Conservation (phyloP, 2,113 vertebrate species). For the Pholis gunnellus region DNA sequence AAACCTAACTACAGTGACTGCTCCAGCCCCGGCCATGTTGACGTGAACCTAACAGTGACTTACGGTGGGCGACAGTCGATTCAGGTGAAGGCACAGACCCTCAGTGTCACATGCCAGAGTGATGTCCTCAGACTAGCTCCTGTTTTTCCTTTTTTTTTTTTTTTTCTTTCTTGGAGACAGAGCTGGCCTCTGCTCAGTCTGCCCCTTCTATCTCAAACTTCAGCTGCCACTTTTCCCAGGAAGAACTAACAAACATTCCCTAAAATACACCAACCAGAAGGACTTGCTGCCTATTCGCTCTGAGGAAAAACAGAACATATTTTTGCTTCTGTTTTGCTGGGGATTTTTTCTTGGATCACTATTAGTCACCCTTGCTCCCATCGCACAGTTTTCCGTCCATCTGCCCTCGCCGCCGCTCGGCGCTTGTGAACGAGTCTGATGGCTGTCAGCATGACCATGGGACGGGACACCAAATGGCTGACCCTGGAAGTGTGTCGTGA, state of each 20-base stretch:
- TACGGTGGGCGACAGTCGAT: slow-evolving; percentile 29
- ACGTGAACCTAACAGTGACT: slow-evolving; percentile 60
- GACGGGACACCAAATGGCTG: slow-evolving; percentile 99
- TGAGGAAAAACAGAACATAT: slow-evolving; percentile 34
- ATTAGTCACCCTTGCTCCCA: slow-evolving; percentile 62
- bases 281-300: slow-evolving; percentile 41
- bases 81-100: slow-evolving; percentile 35
- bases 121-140: slow-evolving; percentile 59
- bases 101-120: slow-evolving; percentile 39
- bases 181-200: slow-evolving; percentile 76
- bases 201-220: slow-evolving; percentile 61
- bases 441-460: slow-evolving; percentile 93
- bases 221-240: slow-evolving; percentile 73
- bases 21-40: slow-evolving; percentile 65
- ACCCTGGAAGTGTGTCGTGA: slow-evolving; percentile 99
- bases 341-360: slow-evolving; percentile 45
- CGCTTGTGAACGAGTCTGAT: slow-evolving; percentile 70
- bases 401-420: slow-evolving; percentile 34
- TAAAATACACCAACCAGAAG: slow-evolving; percentile 48
- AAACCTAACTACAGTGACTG: slow-evolving; percentile 30
- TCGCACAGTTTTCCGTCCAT: slow-evolving; percentile 56
- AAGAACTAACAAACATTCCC: slow-evolving; percentile 62
- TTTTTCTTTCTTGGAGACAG: slow-evolving; percentile 50
- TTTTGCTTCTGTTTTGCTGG: slow-evolving; percentile 45
- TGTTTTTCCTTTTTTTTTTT: slow-evolving; percentile 14